These are phyloP conservation scores for Pharmacophagus antenor DNA, from an alignment of 2,888 invertebrate species.

Conservation along the genomic window DNA sequence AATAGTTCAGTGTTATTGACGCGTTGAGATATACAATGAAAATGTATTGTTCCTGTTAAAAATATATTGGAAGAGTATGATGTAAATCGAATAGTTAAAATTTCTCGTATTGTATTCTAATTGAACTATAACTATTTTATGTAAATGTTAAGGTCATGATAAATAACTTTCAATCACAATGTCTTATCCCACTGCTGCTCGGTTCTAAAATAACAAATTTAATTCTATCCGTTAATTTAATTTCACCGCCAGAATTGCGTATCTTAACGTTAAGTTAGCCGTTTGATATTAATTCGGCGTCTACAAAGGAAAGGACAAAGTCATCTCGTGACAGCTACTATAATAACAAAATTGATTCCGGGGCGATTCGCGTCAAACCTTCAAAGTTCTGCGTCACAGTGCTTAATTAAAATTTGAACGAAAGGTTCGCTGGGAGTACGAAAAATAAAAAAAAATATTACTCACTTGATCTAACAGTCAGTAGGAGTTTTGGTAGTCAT, in stretches of 20 bases:
- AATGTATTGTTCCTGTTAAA: no score
- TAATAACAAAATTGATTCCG: slow-evolving; percentile 35
- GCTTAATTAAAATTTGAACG: slow-evolving; percentile 62
- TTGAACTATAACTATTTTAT: background rate
- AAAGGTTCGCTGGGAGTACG: background rate
- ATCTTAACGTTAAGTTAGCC: slow-evolving; percentile 22
- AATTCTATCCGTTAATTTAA: slow-evolving; percentile 23
- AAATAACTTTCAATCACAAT: slow-evolving; percentile 5
- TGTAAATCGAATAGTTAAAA: no score
- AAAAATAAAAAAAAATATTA: no score
- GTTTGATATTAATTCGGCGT: slow-evolving; percentile 24
- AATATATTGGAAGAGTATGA: no score
- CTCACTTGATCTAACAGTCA: no score
- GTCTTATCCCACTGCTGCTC: background rate
- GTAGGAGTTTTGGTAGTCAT: no score
- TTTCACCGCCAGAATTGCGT: slow-evolving; percentile 16
- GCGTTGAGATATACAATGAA: no score
- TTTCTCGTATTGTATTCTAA: no score
- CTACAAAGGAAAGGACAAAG: slow-evolving; percentile 24
- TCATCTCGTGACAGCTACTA: slow-evolving; percentile 24
- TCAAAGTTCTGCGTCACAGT: slow-evolving; percentile 54
- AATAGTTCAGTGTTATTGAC: no score
- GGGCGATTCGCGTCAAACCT: slow-evolving; percentile 37
- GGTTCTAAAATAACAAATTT: slow-evolving; percentile 15
- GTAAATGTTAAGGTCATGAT: background rate